phyloP scores from a whole-genome alignment of 92 coral and sea anemone genomes.

The Metridium senile region DNA sequence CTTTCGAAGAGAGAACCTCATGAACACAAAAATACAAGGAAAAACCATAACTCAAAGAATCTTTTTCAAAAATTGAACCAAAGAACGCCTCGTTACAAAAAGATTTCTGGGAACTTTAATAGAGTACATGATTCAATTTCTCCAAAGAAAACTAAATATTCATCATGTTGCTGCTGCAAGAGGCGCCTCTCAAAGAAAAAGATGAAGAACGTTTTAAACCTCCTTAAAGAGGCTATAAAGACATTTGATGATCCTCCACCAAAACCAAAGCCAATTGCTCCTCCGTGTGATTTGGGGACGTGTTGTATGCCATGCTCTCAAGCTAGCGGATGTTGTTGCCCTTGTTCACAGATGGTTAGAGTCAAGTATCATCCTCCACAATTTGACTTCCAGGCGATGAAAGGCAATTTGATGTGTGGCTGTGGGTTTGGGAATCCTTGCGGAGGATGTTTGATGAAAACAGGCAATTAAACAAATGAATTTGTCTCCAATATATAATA shows the following conservation, averaged over 20 bases:
- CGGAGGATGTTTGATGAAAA: constrained; percentile 43
- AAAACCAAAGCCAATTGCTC: constrained; percentile 24
- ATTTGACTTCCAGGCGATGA: constrained; percentile 61
- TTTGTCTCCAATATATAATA: too few species aligned
- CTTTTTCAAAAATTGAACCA: too few species aligned
- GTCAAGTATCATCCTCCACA: constrained; percentile 72
- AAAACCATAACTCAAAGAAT: neutral
- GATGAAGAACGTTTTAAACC: constrained; percentile 24
- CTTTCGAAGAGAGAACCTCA: constrained; percentile 6
- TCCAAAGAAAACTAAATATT: neutral
- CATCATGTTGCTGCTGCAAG: constrained; percentile 19
- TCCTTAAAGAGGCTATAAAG: constrained; percentile 31
- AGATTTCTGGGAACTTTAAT: neutral
- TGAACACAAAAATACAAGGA: neutral
- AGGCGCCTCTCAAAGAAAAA: constrained; percentile 25
- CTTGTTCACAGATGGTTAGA: constrained; percentile 47
- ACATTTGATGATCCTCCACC: constrained; percentile 23
- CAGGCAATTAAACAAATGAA: neutral
- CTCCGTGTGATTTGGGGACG: constrained; percentile 29
- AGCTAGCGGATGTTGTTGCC: constrained; percentile 51
- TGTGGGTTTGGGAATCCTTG: constrained; percentile 55
- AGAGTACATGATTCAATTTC: neutral
- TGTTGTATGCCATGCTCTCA: constrained; percentile 44
- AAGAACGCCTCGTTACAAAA: too few species aligned
- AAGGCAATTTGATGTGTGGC: constrained; percentile 65